Base-by-base conservation (phyloP, 2,797 vertebrate genomes). In the Galagoides demidoff region DNA sequence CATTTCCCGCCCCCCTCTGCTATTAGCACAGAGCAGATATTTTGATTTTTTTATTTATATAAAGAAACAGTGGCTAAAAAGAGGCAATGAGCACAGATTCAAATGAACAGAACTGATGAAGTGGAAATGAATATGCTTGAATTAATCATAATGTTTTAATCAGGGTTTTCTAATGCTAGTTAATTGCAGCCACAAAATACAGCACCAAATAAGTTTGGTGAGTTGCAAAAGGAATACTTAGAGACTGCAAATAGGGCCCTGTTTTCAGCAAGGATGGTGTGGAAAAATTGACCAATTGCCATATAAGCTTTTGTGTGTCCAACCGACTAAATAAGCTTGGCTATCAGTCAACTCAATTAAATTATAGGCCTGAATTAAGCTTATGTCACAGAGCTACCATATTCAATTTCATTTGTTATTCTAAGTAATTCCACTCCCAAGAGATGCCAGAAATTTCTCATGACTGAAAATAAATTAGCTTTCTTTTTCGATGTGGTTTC, bases 81-180 rank as follows among this genome's bases (percentile, higher is more conserved):
- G 59, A 92, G 59, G 27, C 31, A 59, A 19, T 88, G 68, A 84
- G 84, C 55, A 91, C 37, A 95, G 84, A 90, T 81, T 94, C 83
- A 95, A 95, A 85, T 78, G 92, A 96, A 79, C 92, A 95, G 66
- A 96, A 45, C 76, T 95, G 87, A 95, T 95, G 66, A 95, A 83
- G 66, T 93, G 64, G 83, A 97, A 97, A 94, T 95, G 57, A 94
- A 70, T 94, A 29, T 66, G 76, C 78, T 92, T 95, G 90, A 96
- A 95, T 94, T 95, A 93, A 96, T 96, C 84, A 93, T 89, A 93
- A 96, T 89, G 64, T 71, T 95, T 94, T 94, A 92, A 96, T 92
- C 85, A 85, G 83, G 34, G 37, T 79, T 95, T 96, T 84, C 89
- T 95, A 95, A 89, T 90, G 76, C 49, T 85, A 68, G 39, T 87